Percentiles rank a stretch among this genome's conserved stretches.
These are phyloP conservation scores for Nothocercus nigrocapillus DNA, from an alignment of 2,113 vertebrate species.

Conservation along the genomic window DNA sequence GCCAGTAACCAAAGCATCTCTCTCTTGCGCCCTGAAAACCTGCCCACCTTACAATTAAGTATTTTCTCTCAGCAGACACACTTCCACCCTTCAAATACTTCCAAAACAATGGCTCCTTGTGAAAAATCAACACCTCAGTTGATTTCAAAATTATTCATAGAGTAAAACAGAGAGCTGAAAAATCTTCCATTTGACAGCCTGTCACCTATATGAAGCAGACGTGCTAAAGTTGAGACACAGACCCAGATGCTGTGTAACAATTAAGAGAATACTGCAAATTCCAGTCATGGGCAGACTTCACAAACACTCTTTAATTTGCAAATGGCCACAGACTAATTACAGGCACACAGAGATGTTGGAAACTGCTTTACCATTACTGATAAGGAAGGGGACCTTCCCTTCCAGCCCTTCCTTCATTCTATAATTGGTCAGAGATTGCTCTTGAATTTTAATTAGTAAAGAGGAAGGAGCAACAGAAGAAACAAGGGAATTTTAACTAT, in stretches of 20 bases:
- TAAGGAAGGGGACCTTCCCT: neutral
- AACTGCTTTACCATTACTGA: neutral
- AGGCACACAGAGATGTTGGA: neutral
- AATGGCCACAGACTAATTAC: neutral
- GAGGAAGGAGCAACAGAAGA: neutral
- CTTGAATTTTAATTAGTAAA: neutral
- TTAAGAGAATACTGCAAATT: neutral
- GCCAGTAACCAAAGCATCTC: neutral
- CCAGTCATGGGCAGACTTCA: neutral
- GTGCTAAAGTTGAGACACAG: neutral
- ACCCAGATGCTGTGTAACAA: neutral
- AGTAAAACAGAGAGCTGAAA: neutral
- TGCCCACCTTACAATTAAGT: neutral
- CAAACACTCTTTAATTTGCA: neutral
- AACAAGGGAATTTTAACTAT: neutral
- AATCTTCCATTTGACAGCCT: neutral
- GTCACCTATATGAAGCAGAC: neutral
- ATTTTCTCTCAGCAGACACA: neutral
- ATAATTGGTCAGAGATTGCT: neutral
- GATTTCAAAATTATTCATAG: neutral
- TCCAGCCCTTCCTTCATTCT: neutral
- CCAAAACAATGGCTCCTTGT: neutral
- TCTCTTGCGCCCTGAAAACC: neutral
- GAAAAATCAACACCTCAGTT: neutral
- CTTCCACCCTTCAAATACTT: neutral